Evolutionary conservation across 1,140 invertebrate species (phyloP).

Genomic region (Conus ventricosus): DNA sequence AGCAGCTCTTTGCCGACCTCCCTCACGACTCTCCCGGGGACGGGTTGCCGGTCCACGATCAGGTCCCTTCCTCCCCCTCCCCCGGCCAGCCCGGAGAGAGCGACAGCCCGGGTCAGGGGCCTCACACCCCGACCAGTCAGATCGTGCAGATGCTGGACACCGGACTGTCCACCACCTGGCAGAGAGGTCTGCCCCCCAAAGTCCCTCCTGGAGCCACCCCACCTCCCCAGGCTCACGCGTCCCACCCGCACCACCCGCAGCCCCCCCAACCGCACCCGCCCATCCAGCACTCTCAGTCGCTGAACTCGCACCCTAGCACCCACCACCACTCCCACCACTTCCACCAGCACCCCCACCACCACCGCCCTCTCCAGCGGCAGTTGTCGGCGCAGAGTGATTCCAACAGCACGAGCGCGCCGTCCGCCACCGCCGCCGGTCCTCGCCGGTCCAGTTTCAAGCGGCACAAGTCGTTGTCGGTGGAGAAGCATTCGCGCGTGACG

Average conservation of each 20-base stretch:
- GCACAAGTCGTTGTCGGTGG: conserved; percentile 69
- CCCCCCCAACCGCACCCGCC: background rate
- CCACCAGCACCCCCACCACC: conserved; percentile 6
- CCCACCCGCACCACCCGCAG: background rate
- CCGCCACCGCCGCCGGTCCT: conserved; percentile 13
- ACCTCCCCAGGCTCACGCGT: background rate
- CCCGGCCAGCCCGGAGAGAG: background rate
- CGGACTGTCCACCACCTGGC: conserved; percentile 66
- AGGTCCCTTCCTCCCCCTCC: conserved; percentile 15
- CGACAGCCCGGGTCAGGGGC: conserved; percentile 3
- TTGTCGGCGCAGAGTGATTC: conserved; percentile 36
- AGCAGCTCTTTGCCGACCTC: conserved; percentile 42
- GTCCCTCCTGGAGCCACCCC: conserved; percentile 61
- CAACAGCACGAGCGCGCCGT: conserved; percentile 15
- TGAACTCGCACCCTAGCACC: background rate
- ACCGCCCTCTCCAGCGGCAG: conserved; percentile 32
- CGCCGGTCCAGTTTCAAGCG: conserved; percentile 74
- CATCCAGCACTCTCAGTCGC: conserved; percentile 15
- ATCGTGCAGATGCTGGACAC: conserved; percentile 69
- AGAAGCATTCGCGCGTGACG: conserved; percentile 66
- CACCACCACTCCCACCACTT: background rate
- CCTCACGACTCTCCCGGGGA: background rate
- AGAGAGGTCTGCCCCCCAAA: conserved; percentile 57
- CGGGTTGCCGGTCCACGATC: conserved; percentile 32
- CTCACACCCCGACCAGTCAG: conserved; percentile 54